These are phyloP conservation scores for Anarhynchus alexandrinus DNA, from an alignment of 2,113 vertebrate species.

Conservation along the genomic window DNA sequence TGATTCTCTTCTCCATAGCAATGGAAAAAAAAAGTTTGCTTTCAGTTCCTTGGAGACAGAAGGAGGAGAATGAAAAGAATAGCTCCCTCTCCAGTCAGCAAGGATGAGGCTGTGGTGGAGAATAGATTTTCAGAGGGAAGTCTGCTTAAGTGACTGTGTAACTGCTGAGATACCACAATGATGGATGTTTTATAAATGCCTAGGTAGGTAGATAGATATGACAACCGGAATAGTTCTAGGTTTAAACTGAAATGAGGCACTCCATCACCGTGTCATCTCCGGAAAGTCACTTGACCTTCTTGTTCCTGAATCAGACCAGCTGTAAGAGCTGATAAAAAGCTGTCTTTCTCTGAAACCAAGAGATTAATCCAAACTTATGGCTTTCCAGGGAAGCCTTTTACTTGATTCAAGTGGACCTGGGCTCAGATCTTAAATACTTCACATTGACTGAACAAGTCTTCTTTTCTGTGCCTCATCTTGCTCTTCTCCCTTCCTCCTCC, in stretches of 20 bases:
- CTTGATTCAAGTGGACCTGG: background rate
- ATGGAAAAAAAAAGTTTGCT: background rate
- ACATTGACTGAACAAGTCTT: background rate
- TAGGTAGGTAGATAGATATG: constrained; percentile 35
- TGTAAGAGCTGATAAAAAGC: constrained; percentile 22
- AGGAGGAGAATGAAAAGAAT: background rate
- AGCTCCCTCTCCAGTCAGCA: constrained; percentile 13
- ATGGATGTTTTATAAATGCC: constrained; percentile 39
- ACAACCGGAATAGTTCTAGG: constrained; percentile 29
- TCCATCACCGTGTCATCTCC: constrained; percentile 40
- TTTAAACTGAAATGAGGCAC: constrained; percentile 50
- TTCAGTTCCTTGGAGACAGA: background rate
- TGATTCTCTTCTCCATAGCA: background rate
- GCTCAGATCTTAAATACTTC: background rate
- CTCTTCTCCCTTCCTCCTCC: background rate
- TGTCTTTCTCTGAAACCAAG: background rate
- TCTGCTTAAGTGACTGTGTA: background rate
- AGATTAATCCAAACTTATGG: background rate
- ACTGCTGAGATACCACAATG: background rate
- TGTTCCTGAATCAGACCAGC: constrained; percentile 19
- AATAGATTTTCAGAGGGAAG: background rate
- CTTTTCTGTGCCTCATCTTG: background rate
- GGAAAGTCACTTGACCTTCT: constrained; percentile 42
- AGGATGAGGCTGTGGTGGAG: background rate
- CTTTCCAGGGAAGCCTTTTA: background rate